Evolutionary conservation across 92 coral and sea anemone species (phyloP).

Genomic region (Porites rus): DNA sequence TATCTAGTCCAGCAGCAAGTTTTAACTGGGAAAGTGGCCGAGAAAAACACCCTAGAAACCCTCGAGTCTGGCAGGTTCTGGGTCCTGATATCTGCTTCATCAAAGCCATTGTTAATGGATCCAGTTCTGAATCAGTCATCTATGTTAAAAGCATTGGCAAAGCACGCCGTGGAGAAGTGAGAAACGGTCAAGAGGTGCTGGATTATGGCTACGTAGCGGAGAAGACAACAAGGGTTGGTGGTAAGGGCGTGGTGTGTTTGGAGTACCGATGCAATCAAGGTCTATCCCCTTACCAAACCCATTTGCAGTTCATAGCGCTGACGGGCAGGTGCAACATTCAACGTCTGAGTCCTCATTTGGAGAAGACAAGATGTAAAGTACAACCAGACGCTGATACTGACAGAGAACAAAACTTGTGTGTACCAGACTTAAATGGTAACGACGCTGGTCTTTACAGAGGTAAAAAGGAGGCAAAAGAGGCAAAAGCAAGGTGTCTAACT

Average conservation of each 20-base stretch:
- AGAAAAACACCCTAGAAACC: neutral
- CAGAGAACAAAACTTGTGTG: conserved; percentile 7
- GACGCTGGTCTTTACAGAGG: neutral
- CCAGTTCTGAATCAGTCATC: conserved; percentile 10
- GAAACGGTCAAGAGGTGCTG: neutral
- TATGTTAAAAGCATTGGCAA: conserved; percentile 8
- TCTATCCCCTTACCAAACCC: conserved; percentile 14
- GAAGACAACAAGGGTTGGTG: conserved; percentile 6
- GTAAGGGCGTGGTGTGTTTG: conserved; percentile 6
- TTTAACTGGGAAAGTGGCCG: conserved; percentile 19
- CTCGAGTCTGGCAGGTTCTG: neutral
- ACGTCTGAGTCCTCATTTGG: neutral
- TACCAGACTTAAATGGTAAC: conserved; percentile 6
- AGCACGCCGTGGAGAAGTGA: neutral
- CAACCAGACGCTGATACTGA: neutral
- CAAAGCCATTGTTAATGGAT: conserved; percentile 11
- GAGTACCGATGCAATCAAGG: conserved; percentile 33
- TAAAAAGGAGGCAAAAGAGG: neutral
- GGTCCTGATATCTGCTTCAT: conserved; percentile 6
- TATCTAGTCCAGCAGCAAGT: neutral
- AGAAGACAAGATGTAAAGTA: neutral
- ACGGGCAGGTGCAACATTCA: conserved; percentile 19
- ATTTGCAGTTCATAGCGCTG: conserved; percentile 10
- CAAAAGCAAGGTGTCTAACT: neutral
- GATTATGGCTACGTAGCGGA: conserved; percentile 23